Conservation (phyloP, 1,140 invertebrate genomes). For the Chionoecetes opilio region DNA sequence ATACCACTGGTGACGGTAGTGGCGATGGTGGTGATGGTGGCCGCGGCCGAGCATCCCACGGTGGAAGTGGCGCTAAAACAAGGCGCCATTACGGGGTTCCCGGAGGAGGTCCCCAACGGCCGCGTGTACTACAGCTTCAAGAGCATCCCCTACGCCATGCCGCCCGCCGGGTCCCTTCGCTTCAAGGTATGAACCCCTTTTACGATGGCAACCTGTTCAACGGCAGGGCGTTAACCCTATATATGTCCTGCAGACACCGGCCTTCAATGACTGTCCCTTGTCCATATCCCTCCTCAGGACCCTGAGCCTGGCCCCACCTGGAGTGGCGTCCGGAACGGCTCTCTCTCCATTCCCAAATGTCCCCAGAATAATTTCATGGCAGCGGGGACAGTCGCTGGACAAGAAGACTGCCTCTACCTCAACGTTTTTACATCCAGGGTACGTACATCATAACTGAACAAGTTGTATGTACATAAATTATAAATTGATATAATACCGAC, state of each 20-base stretch:
- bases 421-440: slow-evolving; percentile 91
- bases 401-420: slow-evolving; percentile 97
- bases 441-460: too few relatives aligned
- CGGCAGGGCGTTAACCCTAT: too few relatives aligned
- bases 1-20: too few relatives aligned
- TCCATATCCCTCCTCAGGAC: background rate
- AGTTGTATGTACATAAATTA: too few relatives aligned
- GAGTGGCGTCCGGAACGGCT: slow-evolving; percentile 20
- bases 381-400: slow-evolving; percentile 85
- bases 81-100: background rate
- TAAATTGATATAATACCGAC: too few relatives aligned
- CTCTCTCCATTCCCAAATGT: background rate
- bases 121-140: background rate
- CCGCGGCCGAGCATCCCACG: too few relatives aligned
- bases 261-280: too few relatives aligned
- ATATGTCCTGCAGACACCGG: too few relatives aligned
- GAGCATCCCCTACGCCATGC: slow-evolving; percentile 40
- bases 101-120: background rate
- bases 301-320: background rate
- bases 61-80: too few relatives aligned
- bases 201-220: too few relatives aligned
- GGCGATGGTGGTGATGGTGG: too few relatives aligned
- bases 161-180: background rate
- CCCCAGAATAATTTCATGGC: background rate
- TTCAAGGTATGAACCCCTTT: background rate